Conservation (phyloP, 2,888 invertebrate genomes). For the Ceraclea dissimilis region DNA sequence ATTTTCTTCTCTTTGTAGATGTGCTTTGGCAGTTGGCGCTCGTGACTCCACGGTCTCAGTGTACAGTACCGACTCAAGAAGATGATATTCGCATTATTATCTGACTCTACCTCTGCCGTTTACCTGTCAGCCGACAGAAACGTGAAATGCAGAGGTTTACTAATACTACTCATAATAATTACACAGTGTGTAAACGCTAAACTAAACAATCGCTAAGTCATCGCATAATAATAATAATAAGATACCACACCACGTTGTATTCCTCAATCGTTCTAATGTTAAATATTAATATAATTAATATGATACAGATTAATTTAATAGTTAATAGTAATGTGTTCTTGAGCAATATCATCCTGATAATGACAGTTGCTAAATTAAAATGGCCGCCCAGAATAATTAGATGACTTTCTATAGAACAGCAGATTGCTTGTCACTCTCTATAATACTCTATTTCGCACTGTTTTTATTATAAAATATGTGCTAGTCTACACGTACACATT, state of each 20-base stretch:
- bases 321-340: neutral
- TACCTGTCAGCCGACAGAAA: constrained; percentile 12
- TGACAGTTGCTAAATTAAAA: too few species aligned
- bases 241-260: neutral
- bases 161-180: neutral
- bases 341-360: neutral
- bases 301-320: neutral
- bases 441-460: too few species aligned
- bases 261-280: neutral
- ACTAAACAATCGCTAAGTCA: neutral
- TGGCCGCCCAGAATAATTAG: too few species aligned
- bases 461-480: too few species aligned
- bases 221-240: neutral
- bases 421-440: too few species aligned
- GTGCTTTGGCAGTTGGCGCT: constrained; percentile 78
- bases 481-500: too few species aligned
- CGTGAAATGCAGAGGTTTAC: constrained; percentile 6
- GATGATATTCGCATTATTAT: constrained; percentile 56
- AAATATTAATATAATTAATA: neutral
- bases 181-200: neutral
- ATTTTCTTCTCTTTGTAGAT: constrained; percentile 38
- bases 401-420: too few species aligned
- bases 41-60: constrained; percentile 80
- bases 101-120: constrained; percentile 34
- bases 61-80: constrained; percentile 62